Percentiles rank a stretch among this genome's conserved stretches.
Conservation (phyloP, 2,797 vertebrate species). For the Pteronotus mesoamericanus region DNA sequence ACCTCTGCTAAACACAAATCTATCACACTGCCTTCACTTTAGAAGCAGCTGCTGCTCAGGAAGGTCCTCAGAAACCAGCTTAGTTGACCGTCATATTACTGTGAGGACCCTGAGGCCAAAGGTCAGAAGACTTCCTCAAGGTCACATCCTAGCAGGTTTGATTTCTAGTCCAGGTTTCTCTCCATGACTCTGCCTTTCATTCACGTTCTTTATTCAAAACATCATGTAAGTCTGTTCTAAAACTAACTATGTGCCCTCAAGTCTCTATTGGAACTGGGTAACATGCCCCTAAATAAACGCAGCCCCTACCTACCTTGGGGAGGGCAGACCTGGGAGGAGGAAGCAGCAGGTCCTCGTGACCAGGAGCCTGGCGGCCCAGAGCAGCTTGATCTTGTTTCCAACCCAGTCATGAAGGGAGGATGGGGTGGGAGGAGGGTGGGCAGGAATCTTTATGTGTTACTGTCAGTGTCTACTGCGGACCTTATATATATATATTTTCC, state of each 20-base stretch:
- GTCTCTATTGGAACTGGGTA: background rate
- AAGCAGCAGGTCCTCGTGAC: fast-evolving
- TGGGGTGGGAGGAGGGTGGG: fast-evolving
- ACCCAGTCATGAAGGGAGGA: background rate
- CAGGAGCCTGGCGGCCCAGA: fast-evolving
- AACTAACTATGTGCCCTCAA: background rate
- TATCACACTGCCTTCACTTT: background rate
- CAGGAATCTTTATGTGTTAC: background rate
- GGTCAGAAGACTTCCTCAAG: background rate
- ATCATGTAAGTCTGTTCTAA: background rate
- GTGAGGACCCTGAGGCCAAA: background rate
- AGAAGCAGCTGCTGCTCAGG: background rate
- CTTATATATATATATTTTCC: background rate
- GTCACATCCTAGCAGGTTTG: background rate
- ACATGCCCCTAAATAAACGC: background rate
- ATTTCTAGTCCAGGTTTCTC: background rate
- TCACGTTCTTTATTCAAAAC: background rate
- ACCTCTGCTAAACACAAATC: background rate
- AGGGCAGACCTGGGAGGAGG: no score
- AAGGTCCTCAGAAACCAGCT: background rate
- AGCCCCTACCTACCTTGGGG: background rate
- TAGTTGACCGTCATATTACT: background rate
- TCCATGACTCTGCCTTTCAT: background rate
- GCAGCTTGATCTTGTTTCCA: background rate
- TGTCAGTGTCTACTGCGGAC: background rate